Evolutionary conservation across 2,888 invertebrate species (phyloP).

Genomic region (Drosophila diplacantha): DNA sequence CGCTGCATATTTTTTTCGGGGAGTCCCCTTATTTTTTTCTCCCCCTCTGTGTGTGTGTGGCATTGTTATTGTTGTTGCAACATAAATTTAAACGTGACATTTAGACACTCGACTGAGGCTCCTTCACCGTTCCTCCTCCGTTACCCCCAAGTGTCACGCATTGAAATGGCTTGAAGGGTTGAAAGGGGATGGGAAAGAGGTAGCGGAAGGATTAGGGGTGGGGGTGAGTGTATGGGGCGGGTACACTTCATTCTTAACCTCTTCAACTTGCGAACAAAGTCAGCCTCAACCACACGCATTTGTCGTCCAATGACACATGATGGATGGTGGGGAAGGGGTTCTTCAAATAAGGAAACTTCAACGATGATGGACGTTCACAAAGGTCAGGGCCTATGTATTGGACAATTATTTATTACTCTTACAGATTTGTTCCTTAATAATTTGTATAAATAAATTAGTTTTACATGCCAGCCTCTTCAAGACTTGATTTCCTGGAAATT

Average conservation of each 20-base stretch:
- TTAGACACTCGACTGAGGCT: constrained; percentile 51
- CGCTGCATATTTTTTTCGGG: constrained; percentile 39
- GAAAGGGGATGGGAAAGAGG: neutral
- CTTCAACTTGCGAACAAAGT: constrained; percentile 32
- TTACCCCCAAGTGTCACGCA: constrained; percentile 45
- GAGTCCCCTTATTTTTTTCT: neutral
- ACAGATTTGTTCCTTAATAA: neutral
- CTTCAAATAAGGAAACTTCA: constrained; percentile 29
- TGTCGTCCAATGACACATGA: constrained; percentile 38
- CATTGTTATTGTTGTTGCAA: constrained; percentile 47
- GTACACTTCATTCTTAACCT: constrained; percentile 35
- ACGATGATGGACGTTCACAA: constrained; percentile 13
- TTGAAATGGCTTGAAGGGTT: constrained; percentile 34
- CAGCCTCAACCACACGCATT: constrained; percentile 30
- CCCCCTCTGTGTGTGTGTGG: constrained; percentile 3
- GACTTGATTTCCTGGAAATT: neutral
- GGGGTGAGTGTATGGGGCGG: neutral
- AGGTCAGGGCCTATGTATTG: neutral
- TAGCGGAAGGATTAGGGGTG: neutral
- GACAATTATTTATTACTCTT: neutral
- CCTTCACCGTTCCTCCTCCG: constrained; percentile 9
- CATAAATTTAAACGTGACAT: constrained; percentile 60
- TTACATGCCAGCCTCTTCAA: neutral
- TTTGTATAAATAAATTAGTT: neutral
- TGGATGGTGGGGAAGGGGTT: constrained; percentile 20